Evolutionary conservation across 2,797 vertebrate genomes (phyloP), one percentile per base, ranked within the genome.

Genomic region (Eulemur albifrons): DNA sequence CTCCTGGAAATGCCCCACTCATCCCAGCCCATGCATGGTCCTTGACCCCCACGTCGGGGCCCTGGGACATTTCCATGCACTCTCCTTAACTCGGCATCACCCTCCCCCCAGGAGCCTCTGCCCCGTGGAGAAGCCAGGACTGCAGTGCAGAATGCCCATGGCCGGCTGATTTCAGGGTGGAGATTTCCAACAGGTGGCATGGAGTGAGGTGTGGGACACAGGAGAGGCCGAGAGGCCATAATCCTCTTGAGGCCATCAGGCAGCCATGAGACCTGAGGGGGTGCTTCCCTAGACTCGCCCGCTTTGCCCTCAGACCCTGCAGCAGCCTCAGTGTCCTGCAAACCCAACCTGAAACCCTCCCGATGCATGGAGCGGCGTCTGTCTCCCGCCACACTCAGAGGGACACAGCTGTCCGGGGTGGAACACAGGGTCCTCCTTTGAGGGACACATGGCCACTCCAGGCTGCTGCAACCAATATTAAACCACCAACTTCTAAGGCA

Each of bases 51-150:
- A 1, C 21, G 23, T 8, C 17, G 40, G 63, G 25, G 59, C 20
- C 61, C 11, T 3, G 0, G 72, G 52, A 35, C 40, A 5, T 3
- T 9, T 14, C 45, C 5, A 8, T 0, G 45, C 4, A 9, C 35
- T 17, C 48, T 45, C 15, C 50, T 5, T 35, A 59, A 12, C 7
- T 7, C 2, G 1, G 17, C 23, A 79, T 32, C 50, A 0, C 1
- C 11, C 1, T 0, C 20, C 14, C 12, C 12, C 1, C 20, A 13
- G 43, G 40, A 61, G 7, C 20, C 32, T 65, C 43, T 15, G 13
- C 10, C 40, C 27, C 23, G 6, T 0, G 0, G 8, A 25, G 18
- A 43, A 67, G 32, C 70, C 27, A 1, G 61, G 5, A 14, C 63
- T 0, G 7, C 13, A 17, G 25, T 35, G 45, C 10, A 54, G 32